Percentiles rank a stretch among this genome's conserved stretches.
These are phyloP conservation scores for Phalacrocorax carbo DNA, from an alignment of 2,113 vertebrate genomes.

Conservation along the genomic window DNA sequence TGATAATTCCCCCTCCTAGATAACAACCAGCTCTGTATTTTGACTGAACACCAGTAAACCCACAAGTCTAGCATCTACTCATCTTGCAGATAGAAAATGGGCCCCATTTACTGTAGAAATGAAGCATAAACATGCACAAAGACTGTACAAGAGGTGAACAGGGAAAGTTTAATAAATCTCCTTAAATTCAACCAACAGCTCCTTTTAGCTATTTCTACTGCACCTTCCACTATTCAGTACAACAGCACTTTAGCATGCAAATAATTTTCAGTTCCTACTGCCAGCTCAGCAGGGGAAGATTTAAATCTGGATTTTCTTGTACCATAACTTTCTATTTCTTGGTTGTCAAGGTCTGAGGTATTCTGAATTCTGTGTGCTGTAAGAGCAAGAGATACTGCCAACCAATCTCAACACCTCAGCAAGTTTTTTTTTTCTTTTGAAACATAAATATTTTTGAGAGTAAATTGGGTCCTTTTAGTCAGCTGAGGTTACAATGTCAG, in stretches of 20 bases:
- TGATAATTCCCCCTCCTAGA: neutral
- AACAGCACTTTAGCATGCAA: conserved; percentile 1
- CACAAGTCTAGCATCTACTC: neutral
- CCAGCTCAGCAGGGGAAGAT: conserved; percentile 58
- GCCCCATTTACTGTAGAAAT: neutral
- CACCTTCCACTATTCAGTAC: neutral
- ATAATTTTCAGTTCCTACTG: conserved; percentile 11
- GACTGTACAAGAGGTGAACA: neutral
- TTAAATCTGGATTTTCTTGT: conserved; percentile 51
- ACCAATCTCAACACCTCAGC: neutral
- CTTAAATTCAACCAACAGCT: neutral
- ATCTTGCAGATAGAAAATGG: neutral
- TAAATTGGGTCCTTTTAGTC: neutral
- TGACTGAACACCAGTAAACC: neutral
- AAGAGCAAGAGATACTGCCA: conserved; percentile 15
- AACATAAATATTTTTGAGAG: neutral
- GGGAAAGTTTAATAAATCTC: neutral
- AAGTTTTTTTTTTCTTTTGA: neutral
- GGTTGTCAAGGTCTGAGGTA: conserved; percentile 40
- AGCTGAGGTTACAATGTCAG: neutral
- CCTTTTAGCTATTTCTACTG: neutral
- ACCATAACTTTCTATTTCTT: conserved; percentile 53
- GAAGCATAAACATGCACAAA: neutral
- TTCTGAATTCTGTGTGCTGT: neutral
- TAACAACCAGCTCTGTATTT: neutral